A percentile compares a stretch with the other conserved stretches of the same genome.
These are phyloP conservation scores for Tympanuchus pallidicinctus DNA, from an alignment of 2,113 vertebrate genomes.

Conservation along the genomic window DNA sequence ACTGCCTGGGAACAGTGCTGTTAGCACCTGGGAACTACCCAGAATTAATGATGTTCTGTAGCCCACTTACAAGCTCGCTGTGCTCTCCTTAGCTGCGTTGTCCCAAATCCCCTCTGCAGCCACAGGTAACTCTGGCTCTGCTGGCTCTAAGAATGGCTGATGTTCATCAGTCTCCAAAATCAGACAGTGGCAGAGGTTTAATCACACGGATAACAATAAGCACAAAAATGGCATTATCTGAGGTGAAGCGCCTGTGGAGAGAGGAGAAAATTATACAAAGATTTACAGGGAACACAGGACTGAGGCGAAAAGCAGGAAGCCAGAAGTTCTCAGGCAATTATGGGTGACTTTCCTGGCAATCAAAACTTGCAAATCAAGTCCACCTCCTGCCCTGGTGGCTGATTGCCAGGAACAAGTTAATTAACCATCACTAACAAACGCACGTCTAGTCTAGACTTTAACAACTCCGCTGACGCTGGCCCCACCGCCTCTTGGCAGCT, in stretches of 20 bases:
- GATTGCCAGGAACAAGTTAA: constrained; percentile 58
- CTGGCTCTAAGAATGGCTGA: background rate
- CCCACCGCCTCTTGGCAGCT: constrained; percentile 34
- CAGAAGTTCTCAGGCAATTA: background rate
- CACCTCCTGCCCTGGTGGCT: constrained; percentile 27
- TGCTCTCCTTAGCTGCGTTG: background rate
- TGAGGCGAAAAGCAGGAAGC: constrained; percentile 9
- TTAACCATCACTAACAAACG: constrained; percentile 50
- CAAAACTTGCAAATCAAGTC: constrained; percentile 23
- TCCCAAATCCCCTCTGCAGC: background rate
- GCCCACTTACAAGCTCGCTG: background rate
- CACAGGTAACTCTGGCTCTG: background rate
- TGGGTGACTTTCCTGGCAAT: constrained; percentile 30
- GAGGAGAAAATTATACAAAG: too few relatives aligned
- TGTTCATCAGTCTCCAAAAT: background rate
- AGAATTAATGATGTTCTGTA: background rate
- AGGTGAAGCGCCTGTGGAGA: background rate
- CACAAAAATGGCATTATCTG: background rate
- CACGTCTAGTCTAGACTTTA: background rate
- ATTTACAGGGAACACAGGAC: background rate
- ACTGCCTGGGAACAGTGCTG: background rate
- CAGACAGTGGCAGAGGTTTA: background rate
- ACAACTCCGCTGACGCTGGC: background rate
- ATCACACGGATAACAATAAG: background rate
- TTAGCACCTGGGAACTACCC: background rate